Evolutionary conservation across 2,113 vertebrate genomes (phyloP).

Genomic region (Excalfactoria chinensis): DNA sequence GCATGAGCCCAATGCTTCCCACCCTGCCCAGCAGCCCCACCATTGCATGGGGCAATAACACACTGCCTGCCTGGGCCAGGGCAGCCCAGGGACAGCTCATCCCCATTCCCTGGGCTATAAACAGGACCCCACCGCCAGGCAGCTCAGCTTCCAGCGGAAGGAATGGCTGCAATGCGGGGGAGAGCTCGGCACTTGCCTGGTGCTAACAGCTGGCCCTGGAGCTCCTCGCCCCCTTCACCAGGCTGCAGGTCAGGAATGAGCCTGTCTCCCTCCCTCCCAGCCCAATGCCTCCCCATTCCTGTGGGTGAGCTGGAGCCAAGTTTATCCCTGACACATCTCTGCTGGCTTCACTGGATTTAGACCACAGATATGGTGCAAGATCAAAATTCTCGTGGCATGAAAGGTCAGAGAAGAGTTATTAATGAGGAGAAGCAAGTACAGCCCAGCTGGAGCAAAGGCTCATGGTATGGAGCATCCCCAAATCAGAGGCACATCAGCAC

Average conservation of each 20-base stretch:
- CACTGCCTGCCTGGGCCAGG: not conserved
- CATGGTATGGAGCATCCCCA: not conserved
- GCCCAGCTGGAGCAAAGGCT: not conserved
- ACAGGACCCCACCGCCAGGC: constrained; percentile 28
- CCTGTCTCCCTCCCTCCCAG: constrained; percentile 28
- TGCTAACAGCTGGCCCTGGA: constrained; percentile 73
- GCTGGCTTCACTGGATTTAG: constrained; percentile 43
- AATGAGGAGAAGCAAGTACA: not conserved
- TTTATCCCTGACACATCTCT: constrained; percentile 61
- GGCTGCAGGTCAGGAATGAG: constrained; percentile 49
- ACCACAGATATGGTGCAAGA: constrained; percentile 44
- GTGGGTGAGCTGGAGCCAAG: constrained; percentile 58
- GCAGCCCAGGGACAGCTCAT: not conserved
- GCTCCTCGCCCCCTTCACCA: not conserved
- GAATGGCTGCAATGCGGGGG: constrained; percentile 78
- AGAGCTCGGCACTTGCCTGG: constrained; percentile 58
- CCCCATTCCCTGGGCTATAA: constrained; percentile 22
- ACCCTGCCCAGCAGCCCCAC: not conserved
- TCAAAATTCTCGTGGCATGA: constrained; percentile 7
- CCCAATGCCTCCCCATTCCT: constrained; percentile 49
- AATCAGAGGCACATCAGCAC: accelerated
- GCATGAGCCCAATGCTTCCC: not conserved
- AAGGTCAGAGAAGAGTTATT: constrained; percentile 24
- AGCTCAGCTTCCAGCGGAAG: constrained; percentile 48
- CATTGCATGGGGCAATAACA: not conserved